phyloP scores from a whole-genome alignment of 2,113 vertebrate species.

The Meriones unguiculatus region DNA sequence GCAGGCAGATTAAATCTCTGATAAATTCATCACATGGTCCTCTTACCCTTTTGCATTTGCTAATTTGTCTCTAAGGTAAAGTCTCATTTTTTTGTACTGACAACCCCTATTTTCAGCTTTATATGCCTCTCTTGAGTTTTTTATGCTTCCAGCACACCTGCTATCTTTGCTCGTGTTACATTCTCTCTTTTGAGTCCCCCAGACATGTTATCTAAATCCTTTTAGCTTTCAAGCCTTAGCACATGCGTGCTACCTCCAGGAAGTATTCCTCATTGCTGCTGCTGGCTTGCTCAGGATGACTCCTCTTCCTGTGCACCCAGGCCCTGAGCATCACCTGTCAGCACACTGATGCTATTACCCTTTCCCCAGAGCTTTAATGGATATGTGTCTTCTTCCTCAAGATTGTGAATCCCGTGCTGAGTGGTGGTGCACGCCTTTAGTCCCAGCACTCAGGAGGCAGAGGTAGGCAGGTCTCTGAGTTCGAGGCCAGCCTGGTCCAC shows the following conservation, averaged over 20 bases:
- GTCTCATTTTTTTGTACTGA: constrained; percentile 30
- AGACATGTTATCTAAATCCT: background rate
- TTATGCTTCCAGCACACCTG: background rate
- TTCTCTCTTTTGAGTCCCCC: background rate
- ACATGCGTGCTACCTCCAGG: constrained; percentile 37
- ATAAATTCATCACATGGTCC: background rate
- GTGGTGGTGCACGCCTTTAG: background rate
- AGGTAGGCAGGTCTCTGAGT: background rate
- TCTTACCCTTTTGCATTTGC: background rate
- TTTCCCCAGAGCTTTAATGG: constrained; percentile 43
- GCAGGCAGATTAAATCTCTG: constrained; percentile 38
- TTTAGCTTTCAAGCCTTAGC: constrained; percentile 20
- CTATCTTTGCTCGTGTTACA: constrained; percentile 19
- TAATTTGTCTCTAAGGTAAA: constrained; percentile 60
- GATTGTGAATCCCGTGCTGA: background rate
- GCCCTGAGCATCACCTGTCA: background rate
- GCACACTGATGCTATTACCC: background rate
- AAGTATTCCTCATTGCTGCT: constrained; percentile 33
- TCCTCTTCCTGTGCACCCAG: background rate
- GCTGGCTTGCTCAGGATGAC: background rate
- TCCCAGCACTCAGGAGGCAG: background rate
- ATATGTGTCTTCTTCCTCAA: constrained; percentile 15
- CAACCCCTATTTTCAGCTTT: constrained; percentile 2
- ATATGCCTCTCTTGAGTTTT: constrained; percentile 21
- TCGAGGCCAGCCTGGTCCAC: background rate